phyloP scores from a whole-genome alignment of 2,888 invertebrate genomes.

The Tillus elongatus region DNA sequence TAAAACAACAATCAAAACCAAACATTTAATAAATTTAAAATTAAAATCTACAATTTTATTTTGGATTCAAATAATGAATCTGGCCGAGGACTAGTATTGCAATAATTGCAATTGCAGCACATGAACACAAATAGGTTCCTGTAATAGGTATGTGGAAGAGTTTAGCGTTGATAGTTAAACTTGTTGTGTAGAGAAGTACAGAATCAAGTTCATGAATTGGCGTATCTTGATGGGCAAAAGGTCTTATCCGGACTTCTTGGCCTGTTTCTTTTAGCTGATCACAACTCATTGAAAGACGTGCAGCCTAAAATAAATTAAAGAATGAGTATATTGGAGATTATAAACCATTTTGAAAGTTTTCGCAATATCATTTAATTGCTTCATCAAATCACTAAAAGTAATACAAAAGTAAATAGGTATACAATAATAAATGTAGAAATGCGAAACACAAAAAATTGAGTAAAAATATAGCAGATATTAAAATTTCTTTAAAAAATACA shows the following conservation, averaged over 20 bases:
- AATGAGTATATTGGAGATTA: too few relatives aligned
- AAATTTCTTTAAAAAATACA: too few relatives aligned
- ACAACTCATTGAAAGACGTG: slow-evolving; percentile 64
- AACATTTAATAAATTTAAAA: too few relatives aligned
- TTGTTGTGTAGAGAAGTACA: slow-evolving; percentile 66
- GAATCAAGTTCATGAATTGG: slow-evolving; percentile 66
- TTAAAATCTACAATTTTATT: slow-evolving; percentile 6
- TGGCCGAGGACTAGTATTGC: slow-evolving; percentile 61
- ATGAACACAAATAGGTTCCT: slow-evolving; percentile 56
- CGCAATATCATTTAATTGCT: too few relatives aligned
- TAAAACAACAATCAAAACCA: too few relatives aligned
- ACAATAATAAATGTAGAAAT: too few relatives aligned
- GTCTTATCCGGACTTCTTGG: slow-evolving; percentile 67
- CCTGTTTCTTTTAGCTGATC: slow-evolving; percentile 63
- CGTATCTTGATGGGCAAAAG: slow-evolving; percentile 72
- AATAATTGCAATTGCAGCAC: slow-evolving; percentile 51
- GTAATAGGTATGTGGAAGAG: slow-evolving; percentile 66
- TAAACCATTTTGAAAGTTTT: too few relatives aligned
- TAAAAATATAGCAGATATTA: too few relatives aligned
- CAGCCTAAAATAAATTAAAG: slow-evolving; percentile 51
- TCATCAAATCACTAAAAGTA: too few relatives aligned
- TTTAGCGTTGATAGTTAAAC: slow-evolving; percentile 64
- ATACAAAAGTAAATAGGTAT: too few relatives aligned
- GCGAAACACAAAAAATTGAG: too few relatives aligned
- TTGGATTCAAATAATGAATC: slow-evolving; percentile 51